These are phyloP conservation scores for Zaprionus kolodkinae DNA, from an alignment of 1,140 invertebrate genomes.

Conservation along the genomic window DNA sequence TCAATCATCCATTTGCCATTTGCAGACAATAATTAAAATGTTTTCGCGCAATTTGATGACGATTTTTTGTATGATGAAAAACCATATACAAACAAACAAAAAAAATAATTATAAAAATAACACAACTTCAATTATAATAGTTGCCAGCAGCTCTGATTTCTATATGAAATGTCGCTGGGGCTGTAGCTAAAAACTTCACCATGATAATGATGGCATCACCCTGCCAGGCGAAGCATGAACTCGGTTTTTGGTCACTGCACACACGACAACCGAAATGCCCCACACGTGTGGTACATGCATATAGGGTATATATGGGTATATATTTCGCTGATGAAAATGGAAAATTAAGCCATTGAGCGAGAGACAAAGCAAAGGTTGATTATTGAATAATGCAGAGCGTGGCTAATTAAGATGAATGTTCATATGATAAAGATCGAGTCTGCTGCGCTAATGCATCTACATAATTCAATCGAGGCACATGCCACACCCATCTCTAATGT, in stretches of 20 bases:
- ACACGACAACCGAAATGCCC: slow-evolving; percentile 27
- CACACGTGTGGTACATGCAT: neutral
- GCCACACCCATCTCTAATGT: neutral
- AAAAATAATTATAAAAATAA: slow-evolving; percentile 17
- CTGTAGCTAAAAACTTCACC: slow-evolving; percentile 12
- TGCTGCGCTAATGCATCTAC: neutral
- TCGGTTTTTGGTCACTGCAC: slow-evolving; percentile 67
- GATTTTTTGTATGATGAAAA: slow-evolving; percentile 17
- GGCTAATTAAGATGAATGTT: slow-evolving; percentile 3
- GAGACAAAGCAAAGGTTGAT: slow-evolving; percentile 1
- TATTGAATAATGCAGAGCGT: neutral
- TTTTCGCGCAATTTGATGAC: slow-evolving; percentile 53
- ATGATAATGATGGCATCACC: slow-evolving; percentile 28
- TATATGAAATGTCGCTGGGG: slow-evolving; percentile 52
- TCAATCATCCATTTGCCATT: slow-evolving; percentile 58
- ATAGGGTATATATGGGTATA: too few species aligned
- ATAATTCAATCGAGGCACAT: neutral
- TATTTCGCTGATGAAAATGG: neutral
- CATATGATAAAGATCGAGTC: neutral
- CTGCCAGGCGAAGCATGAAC: slow-evolving; percentile 66
- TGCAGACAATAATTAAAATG: slow-evolving; percentile 74
- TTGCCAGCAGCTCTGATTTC: slow-evolving; percentile 47
- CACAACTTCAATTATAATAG: slow-evolving; percentile 59
- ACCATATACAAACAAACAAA: slow-evolving; percentile 5
- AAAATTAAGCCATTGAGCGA: neutral